Percentiles rank a stretch among this genome's conserved stretches.
Conservation (phyloP, 1,140 invertebrate genomes). For the Lepidurus packardi region DNA sequence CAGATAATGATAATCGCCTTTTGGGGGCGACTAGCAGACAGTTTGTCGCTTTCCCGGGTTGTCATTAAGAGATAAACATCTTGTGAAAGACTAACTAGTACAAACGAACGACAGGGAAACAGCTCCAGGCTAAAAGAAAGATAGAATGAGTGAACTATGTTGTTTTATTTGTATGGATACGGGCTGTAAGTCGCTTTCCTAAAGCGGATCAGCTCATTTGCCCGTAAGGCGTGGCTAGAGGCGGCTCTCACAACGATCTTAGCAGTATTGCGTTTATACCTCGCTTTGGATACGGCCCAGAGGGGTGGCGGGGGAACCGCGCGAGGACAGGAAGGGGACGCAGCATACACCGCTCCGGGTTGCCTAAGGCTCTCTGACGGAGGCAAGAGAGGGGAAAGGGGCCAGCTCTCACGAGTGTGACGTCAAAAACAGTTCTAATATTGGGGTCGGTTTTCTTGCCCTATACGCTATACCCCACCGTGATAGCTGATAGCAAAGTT, state of each 20-base stretch:
- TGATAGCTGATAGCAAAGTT: conserved; percentile 11
- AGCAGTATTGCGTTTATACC: neutral
- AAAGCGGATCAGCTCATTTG: conserved; percentile 17
- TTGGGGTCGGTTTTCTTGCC: conserved; percentile 7
- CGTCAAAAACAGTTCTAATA: conserved; percentile 9
- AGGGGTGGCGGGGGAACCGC: neutral
- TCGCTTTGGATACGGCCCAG: neutral
- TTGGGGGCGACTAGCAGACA: neutral
- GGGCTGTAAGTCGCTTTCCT: neutral
- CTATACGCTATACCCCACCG: neutral
- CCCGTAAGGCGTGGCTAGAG: neutral
- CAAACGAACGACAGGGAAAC: neutral
- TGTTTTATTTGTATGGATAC: conserved; percentile 1
- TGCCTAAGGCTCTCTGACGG: neutral
- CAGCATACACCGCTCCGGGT: neutral
- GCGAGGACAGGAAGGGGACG: neutral
- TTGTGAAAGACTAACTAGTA: neutral
- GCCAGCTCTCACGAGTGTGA: neutral
- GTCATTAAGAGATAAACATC: conserved; percentile 15
- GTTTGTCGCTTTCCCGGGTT: neutral
- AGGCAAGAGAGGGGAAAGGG: neutral
- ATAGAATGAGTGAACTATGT: neutral
- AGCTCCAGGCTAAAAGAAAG: neutral
- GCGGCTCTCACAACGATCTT: neutral
- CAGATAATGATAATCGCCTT: neutral